Percentiles rank a stretch among this genome's conserved stretches.
phyloP scores from a whole-genome alignment of 2,113 vertebrate genomes.

The Pelobates fuscus region DNA sequence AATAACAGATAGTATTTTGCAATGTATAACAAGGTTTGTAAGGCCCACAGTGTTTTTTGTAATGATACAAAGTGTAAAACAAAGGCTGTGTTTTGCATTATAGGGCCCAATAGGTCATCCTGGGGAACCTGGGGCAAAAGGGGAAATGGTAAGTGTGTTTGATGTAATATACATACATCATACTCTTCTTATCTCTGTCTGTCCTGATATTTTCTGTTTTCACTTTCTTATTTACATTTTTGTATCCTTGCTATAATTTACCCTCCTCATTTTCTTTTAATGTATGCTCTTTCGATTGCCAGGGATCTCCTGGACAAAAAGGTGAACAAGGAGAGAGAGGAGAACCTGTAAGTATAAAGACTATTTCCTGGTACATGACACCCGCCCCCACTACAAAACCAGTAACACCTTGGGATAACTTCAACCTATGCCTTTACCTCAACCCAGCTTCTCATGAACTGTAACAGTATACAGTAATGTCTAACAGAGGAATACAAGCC shows the following conservation, averaged over 20 bases:
- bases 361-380: background rate
- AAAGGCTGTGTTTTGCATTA: background rate
- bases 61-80: no score
- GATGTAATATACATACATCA: no score
- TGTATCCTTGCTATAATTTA: background rate
- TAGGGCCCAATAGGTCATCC: conserved; percentile 82
- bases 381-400: background rate
- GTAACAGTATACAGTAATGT: background rate
- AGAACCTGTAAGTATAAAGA: conserved; percentile 81
- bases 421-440: background rate
- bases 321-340: conserved; percentile 89
- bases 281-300: background rate
- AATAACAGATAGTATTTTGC: background rate
- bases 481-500: background rate
- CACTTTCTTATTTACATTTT: no score
- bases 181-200: background rate
- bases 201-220: no score
- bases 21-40: background rate
- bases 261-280: background rate
- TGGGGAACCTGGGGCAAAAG: conserved; percentile 81
- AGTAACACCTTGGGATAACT: background rate
- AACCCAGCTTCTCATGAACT: background rate
- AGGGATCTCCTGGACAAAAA: conserved; percentile 84
- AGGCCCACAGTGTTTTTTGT: no score
- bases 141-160: conserved; percentile 74